phyloP scores from a whole-genome alignment of 2,888 invertebrate species.

The Ophion ventricosus region DNA sequence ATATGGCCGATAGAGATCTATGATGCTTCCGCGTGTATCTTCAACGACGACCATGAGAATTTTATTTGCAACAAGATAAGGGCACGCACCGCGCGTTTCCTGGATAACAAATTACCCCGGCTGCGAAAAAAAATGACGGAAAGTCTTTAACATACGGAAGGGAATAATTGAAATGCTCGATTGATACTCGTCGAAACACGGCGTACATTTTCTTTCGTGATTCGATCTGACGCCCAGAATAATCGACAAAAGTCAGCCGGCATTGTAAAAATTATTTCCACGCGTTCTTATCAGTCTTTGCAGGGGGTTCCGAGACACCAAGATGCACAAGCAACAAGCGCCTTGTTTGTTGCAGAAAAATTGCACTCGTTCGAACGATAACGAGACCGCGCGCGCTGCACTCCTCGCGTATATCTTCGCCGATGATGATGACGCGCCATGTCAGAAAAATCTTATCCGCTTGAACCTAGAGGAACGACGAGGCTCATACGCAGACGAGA shows the following conservation, averaged over 20 bases:
- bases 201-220: not conserved
- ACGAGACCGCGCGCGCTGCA: not conserved
- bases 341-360: constrained; percentile 39
- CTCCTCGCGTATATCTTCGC: constrained; percentile 17
- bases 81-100: not conserved
- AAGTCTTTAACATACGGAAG: not conserved
- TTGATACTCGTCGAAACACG: not conserved
- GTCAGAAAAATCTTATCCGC: constrained; percentile 11
- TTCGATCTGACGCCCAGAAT: not conserved
- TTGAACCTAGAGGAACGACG: constrained; percentile 7
- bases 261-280: not conserved
- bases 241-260: constrained; percentile 24
- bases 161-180: not conserved
- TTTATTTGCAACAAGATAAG: constrained; percentile 23
- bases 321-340: not conserved
- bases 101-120: not conserved
- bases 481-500: not conserved
- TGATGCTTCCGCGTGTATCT: constrained; percentile 3
- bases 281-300: constrained; percentile 39
- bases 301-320: constrained; percentile 15
- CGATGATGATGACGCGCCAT: not conserved
- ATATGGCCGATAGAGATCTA: constrained; percentile 6
- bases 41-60: constrained; percentile 23
- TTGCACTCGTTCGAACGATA: constrained; percentile 25
- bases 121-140: not conserved